These are phyloP conservation scores for Harmothoe impar DNA, from an alignment of 2,888 invertebrate genomes.

Conservation along the genomic window DNA sequence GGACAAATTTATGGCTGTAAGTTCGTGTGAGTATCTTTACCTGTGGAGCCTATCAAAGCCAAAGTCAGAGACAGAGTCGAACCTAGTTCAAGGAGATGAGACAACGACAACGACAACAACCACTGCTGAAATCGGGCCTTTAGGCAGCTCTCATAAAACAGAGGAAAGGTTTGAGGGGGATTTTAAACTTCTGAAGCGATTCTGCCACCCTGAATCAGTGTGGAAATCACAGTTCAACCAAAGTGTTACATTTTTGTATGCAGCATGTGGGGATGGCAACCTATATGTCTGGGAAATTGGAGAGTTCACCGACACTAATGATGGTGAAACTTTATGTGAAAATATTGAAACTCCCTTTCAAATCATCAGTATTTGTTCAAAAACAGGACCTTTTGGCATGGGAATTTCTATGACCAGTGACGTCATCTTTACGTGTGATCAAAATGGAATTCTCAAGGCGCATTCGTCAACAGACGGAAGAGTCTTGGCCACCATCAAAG, in stretches of 20 bases:
- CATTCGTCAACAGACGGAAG: neutral
- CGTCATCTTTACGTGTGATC: neutral
- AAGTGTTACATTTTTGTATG: neutral
- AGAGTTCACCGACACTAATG: neutral
- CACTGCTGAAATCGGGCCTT: neutral
- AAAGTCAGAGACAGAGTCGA: neutral
- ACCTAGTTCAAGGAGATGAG: neutral
- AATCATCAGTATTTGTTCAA: neutral
- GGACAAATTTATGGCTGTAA: neutral
- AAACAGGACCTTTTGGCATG: neutral
- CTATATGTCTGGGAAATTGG: neutral
- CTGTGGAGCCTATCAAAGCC: neutral
- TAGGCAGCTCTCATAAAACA: neutral
- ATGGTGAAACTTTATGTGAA: neutral
- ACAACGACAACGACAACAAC: too few relatives aligned
- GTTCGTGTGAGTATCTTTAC: neutral
- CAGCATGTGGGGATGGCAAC: neutral
- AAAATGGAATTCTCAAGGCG: neutral
- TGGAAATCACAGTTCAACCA: neutral
- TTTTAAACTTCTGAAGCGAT: neutral
- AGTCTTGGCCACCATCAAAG: neutral
- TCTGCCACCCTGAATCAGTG: slow-evolving; percentile 17
- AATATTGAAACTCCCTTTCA: neutral
- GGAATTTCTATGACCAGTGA: neutral
- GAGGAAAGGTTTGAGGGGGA: neutral